phyloP scores from a whole-genome alignment of 1,140 invertebrate species.

The Bombus haemorrhoidalis region DNA sequence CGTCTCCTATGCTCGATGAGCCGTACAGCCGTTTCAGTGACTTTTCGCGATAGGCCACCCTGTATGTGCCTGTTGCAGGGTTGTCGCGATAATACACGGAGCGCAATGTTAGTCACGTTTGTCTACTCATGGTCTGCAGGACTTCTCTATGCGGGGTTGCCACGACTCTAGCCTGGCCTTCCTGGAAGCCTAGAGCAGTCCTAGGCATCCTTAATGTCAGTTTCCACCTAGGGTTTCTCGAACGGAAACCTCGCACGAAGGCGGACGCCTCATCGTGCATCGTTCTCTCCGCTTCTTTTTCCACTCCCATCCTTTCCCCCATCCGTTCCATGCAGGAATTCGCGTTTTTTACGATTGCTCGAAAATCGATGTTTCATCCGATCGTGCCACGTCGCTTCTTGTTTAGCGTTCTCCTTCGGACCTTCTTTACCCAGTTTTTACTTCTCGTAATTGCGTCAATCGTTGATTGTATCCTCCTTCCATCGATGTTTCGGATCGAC shows the following conservation, averaged over 20 bases:
- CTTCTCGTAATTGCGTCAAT: too few species aligned
- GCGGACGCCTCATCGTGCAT: not conserved
- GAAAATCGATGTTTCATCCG: conserved; percentile 23
- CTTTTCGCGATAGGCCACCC: conserved; percentile 53
- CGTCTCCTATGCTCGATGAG: not conserved
- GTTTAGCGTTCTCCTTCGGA: not conserved
- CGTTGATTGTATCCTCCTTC: too few species aligned
- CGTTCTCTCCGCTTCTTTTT: not conserved
- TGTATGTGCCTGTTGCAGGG: conserved; percentile 49
- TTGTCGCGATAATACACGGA: conserved; percentile 65
- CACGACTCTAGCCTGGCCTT: conserved; percentile 61
- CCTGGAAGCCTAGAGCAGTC: conserved; percentile 56
- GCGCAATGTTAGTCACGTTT: conserved; percentile 70
- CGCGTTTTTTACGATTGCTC: conserved; percentile 16
- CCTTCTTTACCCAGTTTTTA: not conserved
- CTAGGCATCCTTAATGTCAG: conserved; percentile 58
- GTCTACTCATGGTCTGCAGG: conserved; percentile 69
- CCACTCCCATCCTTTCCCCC: not conserved
- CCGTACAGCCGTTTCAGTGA: not conserved
- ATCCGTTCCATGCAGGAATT: conserved; percentile 18
- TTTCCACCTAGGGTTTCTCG: conserved; percentile 42
- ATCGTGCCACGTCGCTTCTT: not conserved
- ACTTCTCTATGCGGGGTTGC: conserved; percentile 71
- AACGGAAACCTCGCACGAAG: conserved; percentile 22
- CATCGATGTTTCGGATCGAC: too few species aligned